Base-by-base conservation (phyloP, 2,888 invertebrate species). In the Incurvaria masculella region DNA sequence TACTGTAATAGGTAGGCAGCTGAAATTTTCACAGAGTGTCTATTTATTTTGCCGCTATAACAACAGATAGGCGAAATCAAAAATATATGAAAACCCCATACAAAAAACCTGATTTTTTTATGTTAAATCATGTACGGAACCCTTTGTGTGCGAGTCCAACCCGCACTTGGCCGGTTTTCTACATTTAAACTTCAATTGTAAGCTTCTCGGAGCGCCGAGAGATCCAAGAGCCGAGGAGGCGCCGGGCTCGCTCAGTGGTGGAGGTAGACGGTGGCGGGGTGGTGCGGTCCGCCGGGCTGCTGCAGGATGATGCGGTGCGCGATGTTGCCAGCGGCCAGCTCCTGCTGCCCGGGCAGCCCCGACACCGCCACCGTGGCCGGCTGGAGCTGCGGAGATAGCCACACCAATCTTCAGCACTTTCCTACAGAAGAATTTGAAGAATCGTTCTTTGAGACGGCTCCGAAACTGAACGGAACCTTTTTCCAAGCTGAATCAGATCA, bases 221-320 rank as follows among this genome's bases (percentile, higher is more conserved):
- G n/a, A n/a, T n/a, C n/a, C n/a, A n/a, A n/a, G n/a, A n/a, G n/a
- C n/a, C n/a, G n/a, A n/a, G n/a, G n/a, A n/a, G n/a, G n/a, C n/a
- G 23, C 23, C 10, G 23, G 23, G 5, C 23, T 10, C 10, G 10
- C n/a, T 59, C 56, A 72, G 57, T 79, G 78, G 57, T 78, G 78
- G 53, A 79, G 69, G 52, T 74, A 72, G 62, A 78, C 76, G 48
- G 78, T 64, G 23, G 72, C 66, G 27, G 70, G 70, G 52, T 71
- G 69, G 44, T 19, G 2, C 55, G 42, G 21, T 59, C 27, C 11
- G 61, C 54, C n/a, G 58, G 49, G 59, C 49, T 67, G 72, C 59
- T 78, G 79, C 52, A 78, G 61, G 42, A 76, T 72, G 63, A 79
- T 76, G 54, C 79, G 71, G 57, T 78, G 78, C 47, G 72, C 70